A percentile compares a stretch with the other conserved stretches of the same genome.
phyloP scores from a whole-genome alignment of 2,888 invertebrate species.

The Ferrisia virgata region DNA sequence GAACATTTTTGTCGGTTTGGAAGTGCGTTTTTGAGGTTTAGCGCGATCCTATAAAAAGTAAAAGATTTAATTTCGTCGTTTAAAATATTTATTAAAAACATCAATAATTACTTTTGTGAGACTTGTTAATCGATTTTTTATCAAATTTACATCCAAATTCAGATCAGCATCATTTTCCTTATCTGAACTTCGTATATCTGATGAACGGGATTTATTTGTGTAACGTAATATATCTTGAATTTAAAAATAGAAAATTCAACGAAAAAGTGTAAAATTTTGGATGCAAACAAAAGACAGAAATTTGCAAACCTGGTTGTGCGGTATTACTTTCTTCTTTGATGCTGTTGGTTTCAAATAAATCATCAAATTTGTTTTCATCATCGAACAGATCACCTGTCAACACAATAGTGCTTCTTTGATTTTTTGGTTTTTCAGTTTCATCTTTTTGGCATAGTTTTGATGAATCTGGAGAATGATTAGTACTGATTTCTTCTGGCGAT shows the following conservation, averaged over 20 bases:
- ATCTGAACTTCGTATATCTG: neutral
- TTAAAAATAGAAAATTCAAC: neutral
- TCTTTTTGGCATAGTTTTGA: neutral
- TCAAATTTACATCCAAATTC: neutral
- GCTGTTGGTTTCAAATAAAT: neutral
- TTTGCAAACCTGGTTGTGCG: neutral
- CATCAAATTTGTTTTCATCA: neutral
- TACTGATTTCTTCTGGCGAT: neutral
- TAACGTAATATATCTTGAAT: too few species aligned
- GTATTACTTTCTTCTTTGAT: neutral
- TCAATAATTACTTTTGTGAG: neutral
- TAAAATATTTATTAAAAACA: too few species aligned
- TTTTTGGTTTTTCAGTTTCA: neutral
- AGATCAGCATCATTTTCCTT: neutral
- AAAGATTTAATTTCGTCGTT: neutral
- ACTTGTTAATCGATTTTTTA: neutral
- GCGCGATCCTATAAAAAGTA: neutral
- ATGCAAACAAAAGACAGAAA: neutral
- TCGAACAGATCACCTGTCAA: neutral
- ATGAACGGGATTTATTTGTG: neutral
- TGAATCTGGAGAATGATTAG: neutral
- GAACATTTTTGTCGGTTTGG: neutral
- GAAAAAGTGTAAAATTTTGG: neutral
- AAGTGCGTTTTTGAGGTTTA: neutral
- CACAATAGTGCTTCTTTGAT: neutral